These are phyloP conservation scores for Agonopterix alstromeriana DNA, from an alignment of 2,888 invertebrate genomes.

Conservation along the genomic window DNA sequence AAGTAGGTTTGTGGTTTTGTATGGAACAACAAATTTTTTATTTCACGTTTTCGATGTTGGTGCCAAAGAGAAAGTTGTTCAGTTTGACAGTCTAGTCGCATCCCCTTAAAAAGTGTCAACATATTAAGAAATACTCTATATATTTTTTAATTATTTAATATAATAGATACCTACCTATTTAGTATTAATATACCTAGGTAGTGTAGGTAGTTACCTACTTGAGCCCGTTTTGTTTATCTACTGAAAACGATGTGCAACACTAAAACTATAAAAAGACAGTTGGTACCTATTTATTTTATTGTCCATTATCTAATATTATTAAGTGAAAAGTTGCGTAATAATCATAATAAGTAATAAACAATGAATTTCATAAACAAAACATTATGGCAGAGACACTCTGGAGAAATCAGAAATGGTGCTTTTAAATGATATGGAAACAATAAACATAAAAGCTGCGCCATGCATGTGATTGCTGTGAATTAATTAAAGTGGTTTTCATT, in stretches of 20 bases:
- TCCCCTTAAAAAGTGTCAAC: too few relatives aligned
- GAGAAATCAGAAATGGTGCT: slow-evolving; percentile 71
- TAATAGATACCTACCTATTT: too few relatives aligned
- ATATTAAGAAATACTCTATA: too few relatives aligned
- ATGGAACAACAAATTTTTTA: too few relatives aligned
- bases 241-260: not conserved
- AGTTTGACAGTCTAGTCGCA: too few relatives aligned
- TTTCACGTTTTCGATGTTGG: too few relatives aligned
- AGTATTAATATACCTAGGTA: too few relatives aligned
- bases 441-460: slow-evolving; percentile 68
- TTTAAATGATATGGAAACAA: slow-evolving; percentile 72
- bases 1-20: too few relatives aligned
- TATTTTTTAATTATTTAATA: too few relatives aligned
- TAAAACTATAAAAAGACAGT: slow-evolving; percentile 6
- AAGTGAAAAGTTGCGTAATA: slow-evolving; percentile 54
- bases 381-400: slow-evolving; percentile 64
- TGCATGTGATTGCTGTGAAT: slow-evolving; percentile 70
- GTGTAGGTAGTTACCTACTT: too few relatives aligned
- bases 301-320: slow-evolving; percentile 32
- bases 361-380: slow-evolving; percentile 50
- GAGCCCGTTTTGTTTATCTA: too few relatives aligned
- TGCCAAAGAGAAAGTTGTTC: too few relatives aligned
- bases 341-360: slow-evolving; percentile 48
- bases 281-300: slow-evolving; percentile 7
- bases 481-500: slow-evolving; percentile 75